Conservation (phyloP, 2,888 invertebrate species). For the Phymatocera aterrima region DNA sequence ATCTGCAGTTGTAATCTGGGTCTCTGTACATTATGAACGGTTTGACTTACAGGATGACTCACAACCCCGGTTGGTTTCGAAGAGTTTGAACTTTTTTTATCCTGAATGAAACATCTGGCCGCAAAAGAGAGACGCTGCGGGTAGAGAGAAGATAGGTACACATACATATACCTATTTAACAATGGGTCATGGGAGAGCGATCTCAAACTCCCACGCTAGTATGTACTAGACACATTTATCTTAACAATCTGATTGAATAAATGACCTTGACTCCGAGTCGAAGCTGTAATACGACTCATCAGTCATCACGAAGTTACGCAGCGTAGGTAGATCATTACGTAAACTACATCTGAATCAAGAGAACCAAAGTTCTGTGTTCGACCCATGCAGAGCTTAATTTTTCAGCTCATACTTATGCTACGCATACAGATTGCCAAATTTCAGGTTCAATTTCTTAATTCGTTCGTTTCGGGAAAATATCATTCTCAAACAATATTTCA, state of each 20-base stretch:
- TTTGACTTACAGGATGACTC: neutral
- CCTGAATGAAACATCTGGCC: slow-evolving; percentile 25
- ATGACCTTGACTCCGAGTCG: slow-evolving; percentile 34
- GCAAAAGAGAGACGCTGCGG: neutral
- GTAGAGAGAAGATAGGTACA: slow-evolving; percentile 14
- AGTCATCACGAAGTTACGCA: slow-evolving; percentile 24
- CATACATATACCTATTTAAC: slow-evolving; percentile 7
- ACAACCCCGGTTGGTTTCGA: neutral
- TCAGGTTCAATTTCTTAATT: neutral
- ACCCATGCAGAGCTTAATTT: neutral
- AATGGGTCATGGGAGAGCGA: slow-evolving; percentile 66
- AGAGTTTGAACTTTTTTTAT: slow-evolving; percentile 14
- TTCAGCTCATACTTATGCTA: neutral
- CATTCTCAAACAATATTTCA: neutral
- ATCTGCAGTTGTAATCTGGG: slow-evolving; percentile 13
- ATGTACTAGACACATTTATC: neutral
- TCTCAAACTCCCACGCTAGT: slow-evolving; percentile 62
- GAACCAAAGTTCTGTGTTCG: neutral
- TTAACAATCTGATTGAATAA: neutral
- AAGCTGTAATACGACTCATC: slow-evolving; percentile 14
- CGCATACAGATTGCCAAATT: neutral
- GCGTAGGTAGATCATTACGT: neutral
- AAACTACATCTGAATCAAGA: neutral
- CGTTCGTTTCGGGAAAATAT: neutral
- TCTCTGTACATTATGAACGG: neutral